These are phyloP conservation scores for Bathynomus jamesi DNA, from an alignment of 1,140 invertebrate species.

Conservation along the genomic window DNA sequence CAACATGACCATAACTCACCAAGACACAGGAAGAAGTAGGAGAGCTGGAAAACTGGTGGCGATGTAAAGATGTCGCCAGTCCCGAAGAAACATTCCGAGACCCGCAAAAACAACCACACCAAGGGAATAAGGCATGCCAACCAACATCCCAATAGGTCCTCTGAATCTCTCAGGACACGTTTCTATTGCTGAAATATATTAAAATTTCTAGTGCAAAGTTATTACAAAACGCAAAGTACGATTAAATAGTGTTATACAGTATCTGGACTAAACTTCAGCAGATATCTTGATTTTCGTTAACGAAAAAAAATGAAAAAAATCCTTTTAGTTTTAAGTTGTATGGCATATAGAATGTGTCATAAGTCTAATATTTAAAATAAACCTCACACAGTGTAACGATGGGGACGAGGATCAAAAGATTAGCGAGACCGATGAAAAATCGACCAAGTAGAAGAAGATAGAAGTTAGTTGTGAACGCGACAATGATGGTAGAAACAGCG, in stretches of 20 bases:
- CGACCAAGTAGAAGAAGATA: conserved; percentile 4
- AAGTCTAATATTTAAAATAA: too few species aligned
- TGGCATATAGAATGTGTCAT: too few species aligned
- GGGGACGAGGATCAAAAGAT: conserved; percentile 9
- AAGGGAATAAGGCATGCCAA: conserved; percentile 12
- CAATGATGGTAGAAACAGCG: background rate
- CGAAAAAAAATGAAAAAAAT: too few species aligned
- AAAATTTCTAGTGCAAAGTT: too few species aligned
- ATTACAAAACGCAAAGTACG: too few species aligned
- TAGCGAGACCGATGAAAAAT: conserved; percentile 7
- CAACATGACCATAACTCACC: conserved; percentile 12
- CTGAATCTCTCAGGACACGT: conserved; percentile 11
- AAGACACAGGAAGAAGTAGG: conserved; percentile 10
- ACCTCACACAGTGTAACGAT: conserved; percentile 12
- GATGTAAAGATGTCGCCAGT: conserved; percentile 14
- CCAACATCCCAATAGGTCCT: conserved; percentile 11
- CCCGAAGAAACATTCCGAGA: conserved; percentile 3
- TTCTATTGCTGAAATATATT: conserved; percentile 5
- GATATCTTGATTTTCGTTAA: too few species aligned
- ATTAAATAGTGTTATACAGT: too few species aligned
- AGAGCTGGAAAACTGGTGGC: conserved; percentile 11
- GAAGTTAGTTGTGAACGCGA: conserved; percentile 14
- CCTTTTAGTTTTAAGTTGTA: too few species aligned
- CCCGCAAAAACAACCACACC: conserved; percentile 12
- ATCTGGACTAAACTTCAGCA: too few species aligned